Percentiles rank a stretch among this genome's conserved stretches.
phyloP scores from a whole-genome alignment of 2,113 vertebrate species.

The Morone chrysops region DNA sequence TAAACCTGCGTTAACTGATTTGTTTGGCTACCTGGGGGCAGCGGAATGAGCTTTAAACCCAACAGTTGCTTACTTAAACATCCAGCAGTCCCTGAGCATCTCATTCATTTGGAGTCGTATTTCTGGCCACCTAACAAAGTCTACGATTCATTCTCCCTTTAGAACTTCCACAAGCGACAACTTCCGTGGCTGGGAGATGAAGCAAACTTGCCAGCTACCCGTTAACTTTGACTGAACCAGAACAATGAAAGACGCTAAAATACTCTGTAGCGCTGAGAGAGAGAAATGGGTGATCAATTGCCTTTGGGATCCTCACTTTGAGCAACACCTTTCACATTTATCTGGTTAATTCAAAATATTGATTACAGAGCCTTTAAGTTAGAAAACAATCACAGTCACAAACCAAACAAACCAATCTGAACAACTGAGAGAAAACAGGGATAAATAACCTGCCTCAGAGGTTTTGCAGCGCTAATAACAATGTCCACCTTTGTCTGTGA shows the following conservation, averaged over 20 bases:
- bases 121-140: background rate
- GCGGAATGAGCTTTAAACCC: background rate
- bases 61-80: background rate
- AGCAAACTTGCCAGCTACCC: too few species aligned
- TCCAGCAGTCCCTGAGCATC: too few species aligned
- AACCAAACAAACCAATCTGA: background rate
- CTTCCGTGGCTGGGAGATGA: too few species aligned
- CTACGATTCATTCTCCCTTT: background rate
- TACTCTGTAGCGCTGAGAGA: too few species aligned
- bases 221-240: too few species aligned
- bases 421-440: background rate
- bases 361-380: background rate
- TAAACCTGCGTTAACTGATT: too few species aligned
- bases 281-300: too few species aligned
- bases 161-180: background rate
- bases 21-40: background rate
- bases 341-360: background rate
- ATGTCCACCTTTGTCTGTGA: background rate
- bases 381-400: too few species aligned
- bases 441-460: background rate
- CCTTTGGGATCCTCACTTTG: too few species aligned
- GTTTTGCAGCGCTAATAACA: background rate
- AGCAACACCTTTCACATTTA: background rate
- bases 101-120: background rate
- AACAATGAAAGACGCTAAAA: too few species aligned